Base-by-base conservation (phyloP, 2,113 vertebrate genomes). In the Salminus brasiliensis region DNA sequence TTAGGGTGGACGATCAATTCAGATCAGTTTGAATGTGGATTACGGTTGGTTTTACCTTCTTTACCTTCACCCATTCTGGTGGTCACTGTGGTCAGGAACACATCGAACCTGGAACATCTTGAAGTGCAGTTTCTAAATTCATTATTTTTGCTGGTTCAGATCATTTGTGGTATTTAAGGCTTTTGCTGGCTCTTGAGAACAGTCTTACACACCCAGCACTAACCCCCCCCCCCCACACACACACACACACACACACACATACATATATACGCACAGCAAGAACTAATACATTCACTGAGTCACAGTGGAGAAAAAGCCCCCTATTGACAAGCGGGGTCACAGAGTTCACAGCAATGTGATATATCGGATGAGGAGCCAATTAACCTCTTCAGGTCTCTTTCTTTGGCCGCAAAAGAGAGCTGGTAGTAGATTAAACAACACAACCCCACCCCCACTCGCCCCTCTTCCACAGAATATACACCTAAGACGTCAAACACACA, bases 301-400 rank as follows among this genome's bases (percentile, higher is more conserved):
- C 60, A 85, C 83, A 87, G 82, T 79, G 63, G 34, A 91, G 89
- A 91, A 93, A 93, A 93, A 89, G 91, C 90, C 89, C 91, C 87
- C 92, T 93, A 89, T 93, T 94, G 92, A 94, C 92, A 93, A 90
- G 91, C 91, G 94, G 90, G 93, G 93, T 93, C 93, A 93, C 90
- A 87, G 93, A 92, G 94, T 94, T 95, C 94, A 95, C 87, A 93
- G 94, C 91, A 93, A 94, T 92, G 93, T 95, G 93, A 94, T 94
- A 94, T 94, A 94, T 94, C 92, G 93, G 92, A 93, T 88, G 93
- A 92, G 91, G 92, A 94, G 92, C 94, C 93, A 95, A 95, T 95
- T 95, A 95, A 93, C 93, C 92, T 93, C 93, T 92, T 92, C 89
- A 87, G 90, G 89, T 93, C 92, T 93, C 91, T 94, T 94, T 92